A percentile compares a stretch with the other conserved stretches of the same genome.
Conservation (phyloP, 2,113 vertebrate species). For the Rhombomys opimus region DNA sequence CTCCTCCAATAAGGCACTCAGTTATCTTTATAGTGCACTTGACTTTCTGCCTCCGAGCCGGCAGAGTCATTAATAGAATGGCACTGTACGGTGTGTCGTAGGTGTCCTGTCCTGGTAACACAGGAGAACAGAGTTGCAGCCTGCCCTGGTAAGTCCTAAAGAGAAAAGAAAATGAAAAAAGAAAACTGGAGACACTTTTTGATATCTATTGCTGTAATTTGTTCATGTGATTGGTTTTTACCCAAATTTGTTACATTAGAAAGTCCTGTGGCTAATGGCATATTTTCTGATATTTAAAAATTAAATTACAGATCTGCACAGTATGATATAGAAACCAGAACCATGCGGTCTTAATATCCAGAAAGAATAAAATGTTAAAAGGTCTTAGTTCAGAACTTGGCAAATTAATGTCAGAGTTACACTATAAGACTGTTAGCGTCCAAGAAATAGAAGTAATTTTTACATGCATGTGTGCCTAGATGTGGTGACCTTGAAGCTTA, state of each 20-base stretch:
- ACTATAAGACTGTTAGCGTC: slow-evolving; percentile 48
- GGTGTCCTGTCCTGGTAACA: slow-evolving; percentile 47
- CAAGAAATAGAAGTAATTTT: slow-evolving; percentile 28
- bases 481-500: slow-evolving; percentile 52
- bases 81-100: not conserved
- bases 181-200: slow-evolving; percentile 16
- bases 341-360: slow-evolving; percentile 61
- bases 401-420: slow-evolving; percentile 60
- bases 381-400: slow-evolving; percentile 72
- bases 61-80: slow-evolving; percentile 34
- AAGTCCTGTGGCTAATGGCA: slow-evolving; percentile 49
- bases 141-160: slow-evolving; percentile 55
- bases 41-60: slow-evolving; percentile 26
- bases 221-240: slow-evolving; percentile 67
- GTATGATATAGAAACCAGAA: slow-evolving; percentile 56
- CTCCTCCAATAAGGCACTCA: not conserved
- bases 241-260: slow-evolving; percentile 56
- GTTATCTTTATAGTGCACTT: slow-evolving; percentile 8
- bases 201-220: slow-evolving; percentile 46
- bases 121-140: slow-evolving; percentile 24
- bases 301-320: slow-evolving; percentile 68
- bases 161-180: slow-evolving; percentile 47
- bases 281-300: slow-evolving; percentile 75
- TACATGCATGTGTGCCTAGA: not conserved
- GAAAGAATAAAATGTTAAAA: slow-evolving; percentile 64